Base-by-base conservation (phyloP, 2,888 invertebrate species). In the Himalopsyche japonica region DNA sequence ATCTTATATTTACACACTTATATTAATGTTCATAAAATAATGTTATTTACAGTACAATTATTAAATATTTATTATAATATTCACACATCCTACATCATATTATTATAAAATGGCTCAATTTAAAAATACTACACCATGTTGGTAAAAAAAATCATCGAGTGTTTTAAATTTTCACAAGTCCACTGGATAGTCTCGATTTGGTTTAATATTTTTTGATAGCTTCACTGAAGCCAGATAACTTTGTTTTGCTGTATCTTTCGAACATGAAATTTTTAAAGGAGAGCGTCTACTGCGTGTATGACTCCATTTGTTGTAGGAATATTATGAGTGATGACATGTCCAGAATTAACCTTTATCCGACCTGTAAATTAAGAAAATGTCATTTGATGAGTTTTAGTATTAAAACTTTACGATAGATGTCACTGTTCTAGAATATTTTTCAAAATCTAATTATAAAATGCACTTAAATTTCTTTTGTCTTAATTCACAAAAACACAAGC, bases 221-320 rank as follows among this genome's bases (percentile, higher is more conserved):
- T 86, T 86, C 86, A 86, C 84, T 86, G 86, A 86, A 86, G 86
- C 86, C 84, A 86, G 83, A 78, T 79, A 84, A 81, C 70, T 81
- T 64, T 64, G 76, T 70, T 81, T 47, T 30, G 30, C 20, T 32
- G 43, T 76, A 80, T 84, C 80, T 79, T 78, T 78, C 43, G 49
- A 76, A 82, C 43, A 43, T 30, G 76, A 32, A 10, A 37, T 43
- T 80, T 32, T 93, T 93, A 95, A 86, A 95, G 91, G 76, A 95
- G 92, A 37, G 93, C 92, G 88, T 97, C 97, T 87, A 97, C 92
- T 12, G 96, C 97, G 90, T 97, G 97, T 88, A 97, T 95, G 85
- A 97, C 97, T 88, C 97, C 97, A 90, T 97, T 97, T 81, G 97
- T 97, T 81, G 97, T 95, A 80, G 97, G 97, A 88, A 97, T 96